Evolutionary conservation across 2,113 vertebrate genomes (phyloP), one percentile per base, ranked within the genome.

Genomic region (Lepisosteus osseus): DNA sequence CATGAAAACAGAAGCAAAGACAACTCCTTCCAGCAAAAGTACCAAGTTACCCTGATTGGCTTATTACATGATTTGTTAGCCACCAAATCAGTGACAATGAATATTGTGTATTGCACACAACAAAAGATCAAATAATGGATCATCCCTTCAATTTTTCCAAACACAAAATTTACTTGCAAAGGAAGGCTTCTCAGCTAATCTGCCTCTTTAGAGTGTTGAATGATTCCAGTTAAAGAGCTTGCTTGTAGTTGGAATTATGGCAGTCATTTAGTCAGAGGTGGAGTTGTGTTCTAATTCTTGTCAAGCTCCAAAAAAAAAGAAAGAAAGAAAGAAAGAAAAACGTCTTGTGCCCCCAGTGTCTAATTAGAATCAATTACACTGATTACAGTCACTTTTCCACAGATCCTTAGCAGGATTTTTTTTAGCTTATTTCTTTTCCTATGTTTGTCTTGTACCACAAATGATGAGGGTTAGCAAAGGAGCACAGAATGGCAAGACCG

Each of bases 351-450:
- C 85, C 82, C 79, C 78, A 73, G 81, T 86, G 83, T 74, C 83
- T 88, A 85, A 86, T 90, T 90, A 86, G 78, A 85, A 86, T 82
- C 81, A 87, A 90, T 92, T 89, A 90, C 84, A 76, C 84, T 83
- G 84, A 90, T 88, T 87, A 77, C 78, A 88, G 81, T 75, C 85
- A 83, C 77, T 79, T 87, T 51, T 83, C 29, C 77, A 69, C 84
- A 85, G 73, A 80, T 84, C 76, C 82, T 86, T 80, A 84, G 81
- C 83, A 86, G 80, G 82, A 86, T 77, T 80, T 85, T 78, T 78
- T 69, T 75, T 78, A 76, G 83, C 44, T 51, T 78, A 82, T 67
- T 82, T 51, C 47, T 2, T 86, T 78, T 70, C 74, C 82, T 87
- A 54, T 61, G 65, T 73, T 81, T 59, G 56, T 54, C 63, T 75